Evolutionary conservation across 2,113 vertebrate species (phyloP).

Genomic region (Prolemur simus): DNA sequence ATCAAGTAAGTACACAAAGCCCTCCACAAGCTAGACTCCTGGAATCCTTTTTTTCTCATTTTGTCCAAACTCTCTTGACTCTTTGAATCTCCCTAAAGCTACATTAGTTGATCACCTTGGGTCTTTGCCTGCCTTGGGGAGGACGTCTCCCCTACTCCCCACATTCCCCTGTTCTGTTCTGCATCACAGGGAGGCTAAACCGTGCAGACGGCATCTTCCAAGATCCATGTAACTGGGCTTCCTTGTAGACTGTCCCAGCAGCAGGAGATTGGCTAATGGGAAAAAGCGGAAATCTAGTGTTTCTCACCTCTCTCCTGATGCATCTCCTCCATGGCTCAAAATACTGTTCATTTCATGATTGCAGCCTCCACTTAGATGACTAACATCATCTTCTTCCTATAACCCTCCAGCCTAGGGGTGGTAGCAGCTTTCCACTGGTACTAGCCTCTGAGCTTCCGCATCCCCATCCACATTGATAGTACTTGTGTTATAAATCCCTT

Average conservation of each 20-base stretch:
- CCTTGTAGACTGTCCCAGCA: too few relatives aligned
- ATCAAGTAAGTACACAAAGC: neutral
- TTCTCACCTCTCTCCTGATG: neutral
- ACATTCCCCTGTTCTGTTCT: fast-evolving
- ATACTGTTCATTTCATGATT: neutral
- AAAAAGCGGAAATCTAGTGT: neutral
- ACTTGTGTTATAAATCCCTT: neutral
- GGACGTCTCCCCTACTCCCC: too few relatives aligned
- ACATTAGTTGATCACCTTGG: too few relatives aligned
- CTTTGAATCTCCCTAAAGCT: neutral
- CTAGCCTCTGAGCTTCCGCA: neutral
- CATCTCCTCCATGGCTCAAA: neutral
- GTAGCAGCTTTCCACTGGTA: too few relatives aligned
- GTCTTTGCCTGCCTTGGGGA: neutral
- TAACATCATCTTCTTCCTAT: fast-evolving
- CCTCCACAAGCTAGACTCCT: too few relatives aligned
- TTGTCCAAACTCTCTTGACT: too few relatives aligned
- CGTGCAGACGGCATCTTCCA: neutral
- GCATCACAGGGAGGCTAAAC: neutral
- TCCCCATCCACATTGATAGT: neutral
- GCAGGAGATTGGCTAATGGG: too few relatives aligned
- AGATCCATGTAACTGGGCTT: too few relatives aligned
- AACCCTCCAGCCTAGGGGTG: too few relatives aligned
- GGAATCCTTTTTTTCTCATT: neutral
- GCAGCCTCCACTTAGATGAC: neutral